Base-by-base conservation (phyloP, 2,113 vertebrate species). In the Pseudorasbora parva region DNA sequence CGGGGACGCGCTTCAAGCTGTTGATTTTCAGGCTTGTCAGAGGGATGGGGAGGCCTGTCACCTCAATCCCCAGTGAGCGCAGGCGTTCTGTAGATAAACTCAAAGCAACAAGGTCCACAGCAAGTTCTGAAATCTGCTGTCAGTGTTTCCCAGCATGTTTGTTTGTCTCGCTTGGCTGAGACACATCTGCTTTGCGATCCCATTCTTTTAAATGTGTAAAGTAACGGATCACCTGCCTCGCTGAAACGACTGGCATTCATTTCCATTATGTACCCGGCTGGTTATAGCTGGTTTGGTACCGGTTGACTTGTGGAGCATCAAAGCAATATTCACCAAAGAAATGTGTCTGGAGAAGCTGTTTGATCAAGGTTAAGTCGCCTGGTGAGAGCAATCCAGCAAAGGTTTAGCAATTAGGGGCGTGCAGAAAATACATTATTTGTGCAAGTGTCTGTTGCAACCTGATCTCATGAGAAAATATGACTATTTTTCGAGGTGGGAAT, bases 31-130 rank as follows among this genome's bases (percentile, higher is more conserved):
- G 71, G 49, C 64, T 54, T 77, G 64, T 41, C 64, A 82, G 30
- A 54, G 78, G 80, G 54, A 72, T 4, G 19, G 9, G 11, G 51
- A 60, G 49, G 5, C 43, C 51, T 84, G 57, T 87, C 23, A 43
- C 43, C 82, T 81, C 64, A 59, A 49, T 84, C 47, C 51, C 6
- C 12, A 62, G n/a, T 77, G 83, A 83, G 47, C 9, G 66, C 21
- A 71, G 77, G 41, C 80, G 17, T 73, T 73, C 56, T 73, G 73
- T 37, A 57, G 78, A 84, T 84, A 47, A 73, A 82, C 74, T 30
- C 6, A 4, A 84, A 68, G 8, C 25, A 87, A 78, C 60, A 68
- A 49, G 78, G 43, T 79, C 60, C 41, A 27, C 17, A 49, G 33
- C 78, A 79, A 66, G 45, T 33, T 30, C 59, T 49, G 43, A 21